A percentile compares a stretch with the other conserved stretches of the same genome.
phyloP scores from a whole-genome alignment of 2,113 vertebrate species.

The Oryzias woworae region DNA sequence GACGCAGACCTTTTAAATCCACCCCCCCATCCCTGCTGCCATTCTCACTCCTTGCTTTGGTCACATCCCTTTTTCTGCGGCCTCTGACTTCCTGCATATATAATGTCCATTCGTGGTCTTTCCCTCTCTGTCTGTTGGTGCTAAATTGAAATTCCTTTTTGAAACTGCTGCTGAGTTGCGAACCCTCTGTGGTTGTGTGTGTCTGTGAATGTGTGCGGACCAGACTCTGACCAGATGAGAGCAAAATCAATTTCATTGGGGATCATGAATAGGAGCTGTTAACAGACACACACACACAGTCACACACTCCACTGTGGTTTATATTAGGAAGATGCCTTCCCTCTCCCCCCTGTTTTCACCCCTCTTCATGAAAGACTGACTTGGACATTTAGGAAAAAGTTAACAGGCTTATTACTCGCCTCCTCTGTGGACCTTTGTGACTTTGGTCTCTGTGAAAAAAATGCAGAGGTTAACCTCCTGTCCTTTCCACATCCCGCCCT shows the following conservation, averaged over 20 bases:
- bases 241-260: slow-evolving; percentile 62
- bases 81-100: background rate
- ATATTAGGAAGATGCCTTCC: slow-evolving; percentile 62
- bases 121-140: background rate
- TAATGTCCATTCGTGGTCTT: background rate
- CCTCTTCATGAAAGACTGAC: slow-evolving; percentile 42
- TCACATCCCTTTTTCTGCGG: background rate
- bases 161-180: slow-evolving; percentile 8
- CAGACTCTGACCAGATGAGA: slow-evolving; percentile 41
- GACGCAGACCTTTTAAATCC: slow-evolving; percentile 16
- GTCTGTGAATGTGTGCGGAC: background rate
- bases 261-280: slow-evolving; percentile 46
- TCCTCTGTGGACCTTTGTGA: slow-evolving; percentile 33
- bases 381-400: slow-evolving; percentile 45
- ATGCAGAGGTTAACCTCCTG: slow-evolving; percentile 46
- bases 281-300: slow-evolving; percentile 10
- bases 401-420: slow-evolving; percentile 32
- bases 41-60: background rate
- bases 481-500: background rate
- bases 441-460: slow-evolving; percentile 41
- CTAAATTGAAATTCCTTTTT: slow-evolving; percentile 13
- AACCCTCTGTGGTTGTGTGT: slow-evolving; percentile 4
- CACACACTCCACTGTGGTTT: slow-evolving; percentile 37
- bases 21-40: background rate
- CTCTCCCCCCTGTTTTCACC: slow-evolving; percentile 19